phyloP scores from a whole-genome alignment of 2,888 invertebrate genomes.

The Aporophyla nigra region DNA sequence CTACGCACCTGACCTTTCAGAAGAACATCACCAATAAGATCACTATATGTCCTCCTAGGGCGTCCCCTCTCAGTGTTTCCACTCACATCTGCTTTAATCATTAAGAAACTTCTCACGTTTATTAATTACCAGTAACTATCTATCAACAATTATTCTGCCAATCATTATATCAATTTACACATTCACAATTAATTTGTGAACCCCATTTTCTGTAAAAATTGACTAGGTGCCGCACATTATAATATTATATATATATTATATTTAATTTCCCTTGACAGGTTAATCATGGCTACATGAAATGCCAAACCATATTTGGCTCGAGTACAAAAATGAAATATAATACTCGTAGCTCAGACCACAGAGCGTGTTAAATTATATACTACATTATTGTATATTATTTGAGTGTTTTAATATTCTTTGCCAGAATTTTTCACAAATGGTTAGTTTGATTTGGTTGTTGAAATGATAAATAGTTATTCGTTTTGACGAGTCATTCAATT shows the following conservation, averaged over 20 bases:
- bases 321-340: conserved; percentile 25
- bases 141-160: too few species aligned
- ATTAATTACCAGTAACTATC: too few species aligned
- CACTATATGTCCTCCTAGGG: too few species aligned
- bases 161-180: not conserved
- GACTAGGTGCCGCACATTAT: not conserved
- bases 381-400: not conserved
- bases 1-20: too few species aligned
- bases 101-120: too few species aligned
- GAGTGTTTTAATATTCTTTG: conserved; percentile 1
- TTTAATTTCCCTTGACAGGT: not conserved
- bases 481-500: not conserved
- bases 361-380: not conserved
- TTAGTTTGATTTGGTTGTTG: not conserved
- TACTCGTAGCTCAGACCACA: conserved; percentile 12
- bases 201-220: not conserved
- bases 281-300: conserved; percentile 9
- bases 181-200: not conserved
- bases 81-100: too few species aligned
- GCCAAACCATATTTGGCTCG: conserved; percentile 36
- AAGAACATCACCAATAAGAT: too few species aligned
- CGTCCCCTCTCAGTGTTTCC: too few species aligned
- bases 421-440: not conserved
- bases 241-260: conserved; percentile 9
- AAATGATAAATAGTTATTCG: not conserved